Evolutionary conservation across 2,888 invertebrate genomes (phyloP).

Genomic region (Pristionchus fissidentatus): DNA sequence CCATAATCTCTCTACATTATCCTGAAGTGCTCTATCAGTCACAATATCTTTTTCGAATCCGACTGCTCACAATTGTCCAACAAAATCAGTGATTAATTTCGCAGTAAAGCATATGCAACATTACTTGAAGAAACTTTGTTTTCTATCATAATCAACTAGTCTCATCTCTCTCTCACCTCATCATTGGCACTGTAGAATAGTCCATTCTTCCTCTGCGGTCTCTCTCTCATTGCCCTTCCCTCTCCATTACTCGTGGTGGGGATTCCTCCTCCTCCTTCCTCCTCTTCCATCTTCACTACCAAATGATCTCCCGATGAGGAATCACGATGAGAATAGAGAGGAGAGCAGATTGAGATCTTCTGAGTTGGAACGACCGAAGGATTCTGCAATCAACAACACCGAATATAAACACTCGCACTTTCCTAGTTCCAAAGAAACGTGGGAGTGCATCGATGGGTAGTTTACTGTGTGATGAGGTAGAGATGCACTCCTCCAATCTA

Average conservation of each 20-base stretch:
- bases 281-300: conserved; percentile 53
- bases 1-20: neutral
- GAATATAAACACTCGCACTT: neutral
- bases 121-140: too few relatives aligned
- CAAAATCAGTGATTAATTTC: too few relatives aligned
- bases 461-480: too few relatives aligned
- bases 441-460: too few relatives aligned
- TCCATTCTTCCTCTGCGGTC: conserved; percentile 65
- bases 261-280: conserved; percentile 49
- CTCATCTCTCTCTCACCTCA: conserved; percentile 43
- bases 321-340: neutral
- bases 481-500: too few relatives aligned
- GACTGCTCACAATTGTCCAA: too few relatives aligned
- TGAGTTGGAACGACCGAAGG: neutral
- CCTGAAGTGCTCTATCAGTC: conserved; percentile 35
- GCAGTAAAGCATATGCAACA: too few relatives aligned
- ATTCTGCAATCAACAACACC: neutral
- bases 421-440: too few relatives aligned
- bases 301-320: conserved; percentile 19
- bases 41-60: too few relatives aligned
- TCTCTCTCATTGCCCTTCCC: conserved; percentile 49
- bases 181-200: conserved; percentile 56
- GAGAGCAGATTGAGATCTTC: neutral
- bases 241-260: conserved; percentile 44
- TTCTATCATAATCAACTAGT: too few relatives aligned